Conservation (phyloP, 2,888 invertebrate genomes). For the Azorinus chamasolen region DNA sequence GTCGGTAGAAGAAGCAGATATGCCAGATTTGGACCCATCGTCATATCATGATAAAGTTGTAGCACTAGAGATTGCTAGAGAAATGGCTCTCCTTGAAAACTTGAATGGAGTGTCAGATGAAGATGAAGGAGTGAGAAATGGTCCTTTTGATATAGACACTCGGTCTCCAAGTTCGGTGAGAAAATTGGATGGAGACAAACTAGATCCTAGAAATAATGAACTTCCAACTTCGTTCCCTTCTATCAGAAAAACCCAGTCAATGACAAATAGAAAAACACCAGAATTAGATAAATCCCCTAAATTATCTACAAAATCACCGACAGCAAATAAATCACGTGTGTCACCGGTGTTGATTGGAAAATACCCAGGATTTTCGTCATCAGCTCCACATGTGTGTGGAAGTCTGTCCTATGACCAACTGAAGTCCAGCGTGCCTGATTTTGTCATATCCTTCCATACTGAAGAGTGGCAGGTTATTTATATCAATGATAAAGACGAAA, state of each 20-base stretch:
- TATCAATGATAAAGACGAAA: constrained; percentile 69
- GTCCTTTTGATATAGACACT: too few relatives aligned
- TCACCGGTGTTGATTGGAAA: too few relatives aligned
- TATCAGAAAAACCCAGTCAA: too few relatives aligned
- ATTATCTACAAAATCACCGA: background rate
- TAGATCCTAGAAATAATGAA: too few relatives aligned
- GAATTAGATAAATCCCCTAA: background rate
- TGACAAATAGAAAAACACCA: too few relatives aligned
- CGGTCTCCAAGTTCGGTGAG: too few relatives aligned
- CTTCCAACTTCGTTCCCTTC: too few relatives aligned
- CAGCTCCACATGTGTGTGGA: constrained; percentile 29
- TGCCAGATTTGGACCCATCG: constrained; percentile 5
- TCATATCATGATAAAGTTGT: constrained; percentile 43
- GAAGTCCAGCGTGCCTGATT: constrained; percentile 57
- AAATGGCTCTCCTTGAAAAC: constrained; percentile 27
- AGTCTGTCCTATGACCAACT: constrained; percentile 52
- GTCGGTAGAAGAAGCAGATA: constrained; percentile 2
- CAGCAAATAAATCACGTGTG: too few relatives aligned
- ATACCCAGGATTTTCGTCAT: too few relatives aligned
- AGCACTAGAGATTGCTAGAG: constrained; percentile 51
- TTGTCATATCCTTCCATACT: constrained; percentile 59
- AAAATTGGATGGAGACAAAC: too few relatives aligned
- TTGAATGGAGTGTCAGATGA: too few relatives aligned
- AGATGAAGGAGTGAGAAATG: too few relatives aligned
- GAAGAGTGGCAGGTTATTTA: constrained; percentile 59